Evolutionary conservation across 1,140 invertebrate species (phyloP).

Genomic region (Aradophagus sp.): DNA sequence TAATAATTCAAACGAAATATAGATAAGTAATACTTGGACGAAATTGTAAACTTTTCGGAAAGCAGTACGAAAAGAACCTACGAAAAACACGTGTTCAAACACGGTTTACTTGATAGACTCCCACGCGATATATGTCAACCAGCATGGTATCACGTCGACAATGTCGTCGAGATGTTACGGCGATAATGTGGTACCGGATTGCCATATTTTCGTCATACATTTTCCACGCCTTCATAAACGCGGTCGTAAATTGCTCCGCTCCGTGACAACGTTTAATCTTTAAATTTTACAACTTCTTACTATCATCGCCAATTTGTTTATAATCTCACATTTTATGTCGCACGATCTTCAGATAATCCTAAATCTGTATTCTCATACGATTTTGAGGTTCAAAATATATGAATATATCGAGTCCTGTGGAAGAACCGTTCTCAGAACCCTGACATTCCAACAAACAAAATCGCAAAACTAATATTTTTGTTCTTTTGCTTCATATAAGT

Average conservation of each 20-base stretch:
- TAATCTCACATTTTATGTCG: no score
- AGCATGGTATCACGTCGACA: constrained; percentile 49
- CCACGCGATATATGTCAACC: constrained; percentile 48
- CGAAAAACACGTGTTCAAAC: constrained; percentile 53
- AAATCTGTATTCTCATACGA: no score
- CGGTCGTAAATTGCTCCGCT: constrained; percentile 15
- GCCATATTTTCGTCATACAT: constrained; percentile 31
- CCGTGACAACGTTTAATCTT: constrained; percentile 35
- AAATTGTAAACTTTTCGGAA: constrained; percentile 12
- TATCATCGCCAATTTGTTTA: no score
- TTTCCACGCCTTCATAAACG: constrained; percentile 32
- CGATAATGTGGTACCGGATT: constrained; percentile 50
- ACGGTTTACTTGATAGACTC: constrained; percentile 56
- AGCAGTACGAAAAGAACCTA: constrained; percentile 23
- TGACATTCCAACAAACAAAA: no score
- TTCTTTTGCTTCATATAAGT: no score
- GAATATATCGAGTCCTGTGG: no score
- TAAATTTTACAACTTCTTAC: constrained; percentile 13
- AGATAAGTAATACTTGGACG: background rate
- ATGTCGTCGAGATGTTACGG: constrained; percentile 52
- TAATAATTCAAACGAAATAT: no score
- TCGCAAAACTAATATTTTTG: no score
- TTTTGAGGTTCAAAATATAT: no score
- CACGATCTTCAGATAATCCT: no score
- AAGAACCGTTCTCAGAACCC: no score